These are phyloP conservation scores for Mohoua ochrocephala DNA, from an alignment of 2,113 vertebrate species.

Conservation along the genomic window DNA sequence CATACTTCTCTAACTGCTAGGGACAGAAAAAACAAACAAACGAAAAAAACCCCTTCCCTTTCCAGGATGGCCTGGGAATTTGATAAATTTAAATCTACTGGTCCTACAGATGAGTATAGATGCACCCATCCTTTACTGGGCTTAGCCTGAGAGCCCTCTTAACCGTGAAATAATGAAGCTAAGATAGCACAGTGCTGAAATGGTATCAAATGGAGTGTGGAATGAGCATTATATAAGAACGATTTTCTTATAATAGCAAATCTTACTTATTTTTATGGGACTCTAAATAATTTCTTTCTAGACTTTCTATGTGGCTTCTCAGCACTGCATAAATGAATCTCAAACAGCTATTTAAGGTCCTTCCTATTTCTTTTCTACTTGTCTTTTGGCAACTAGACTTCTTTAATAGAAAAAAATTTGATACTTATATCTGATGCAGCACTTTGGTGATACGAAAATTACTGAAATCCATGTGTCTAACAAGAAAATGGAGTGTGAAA, in stretches of 20 bases:
- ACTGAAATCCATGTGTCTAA: neutral
- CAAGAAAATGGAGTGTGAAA: slow-evolving; percentile 13
- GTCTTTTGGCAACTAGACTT: neutral
- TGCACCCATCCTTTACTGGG: neutral
- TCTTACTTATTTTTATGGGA: slow-evolving; percentile 42
- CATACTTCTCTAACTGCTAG: neutral
- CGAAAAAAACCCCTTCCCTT: neutral
- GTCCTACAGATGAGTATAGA: neutral
- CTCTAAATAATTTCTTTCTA: slow-evolving; percentile 29
- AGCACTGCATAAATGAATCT: slow-evolving; percentile 27
- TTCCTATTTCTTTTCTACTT: neutral
- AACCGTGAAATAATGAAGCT: slow-evolving; percentile 15
- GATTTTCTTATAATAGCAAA: slow-evolving; percentile 26
- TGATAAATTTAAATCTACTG: neutral
- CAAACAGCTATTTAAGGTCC: neutral
- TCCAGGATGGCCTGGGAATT: neutral
- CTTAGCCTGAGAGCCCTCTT: neutral
- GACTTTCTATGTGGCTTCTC: neutral
- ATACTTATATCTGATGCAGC: neutral
- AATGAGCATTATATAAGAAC: slow-evolving; percentile 18
- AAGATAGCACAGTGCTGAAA: neutral
- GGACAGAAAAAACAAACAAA: no score
- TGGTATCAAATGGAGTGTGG: slow-evolving; percentile 30
- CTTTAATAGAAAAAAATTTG: neutral
- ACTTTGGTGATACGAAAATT: neutral